phyloP scores from a whole-genome alignment of 2,888 invertebrate species.

The Siphlonurus alternatus region DNA sequence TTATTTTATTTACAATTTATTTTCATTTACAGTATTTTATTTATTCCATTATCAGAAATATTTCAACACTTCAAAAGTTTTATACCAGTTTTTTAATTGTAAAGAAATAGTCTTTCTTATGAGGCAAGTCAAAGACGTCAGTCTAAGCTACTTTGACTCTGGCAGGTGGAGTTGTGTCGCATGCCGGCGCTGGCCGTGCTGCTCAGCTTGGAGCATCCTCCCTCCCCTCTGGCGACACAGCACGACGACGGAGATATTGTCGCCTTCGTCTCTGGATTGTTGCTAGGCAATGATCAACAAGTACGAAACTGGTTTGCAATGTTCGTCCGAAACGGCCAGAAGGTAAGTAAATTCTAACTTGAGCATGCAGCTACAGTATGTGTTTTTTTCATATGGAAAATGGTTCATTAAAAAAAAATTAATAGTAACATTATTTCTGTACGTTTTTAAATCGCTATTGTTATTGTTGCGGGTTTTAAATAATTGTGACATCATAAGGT shows the following conservation, averaged over 20 bases:
- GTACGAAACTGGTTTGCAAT: slow-evolving; percentile 86
- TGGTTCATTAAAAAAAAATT: neutral
- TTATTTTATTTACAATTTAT: no score
- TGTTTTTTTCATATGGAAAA: neutral
- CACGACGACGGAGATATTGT: slow-evolving; percentile 38
- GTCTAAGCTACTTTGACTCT: no score
- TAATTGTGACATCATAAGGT: no score
- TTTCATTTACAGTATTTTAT: no score
- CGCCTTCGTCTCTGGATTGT: slow-evolving; percentile 72
- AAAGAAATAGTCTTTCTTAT: no score
- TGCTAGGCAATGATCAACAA: slow-evolving; percentile 78
- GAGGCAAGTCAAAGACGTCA: no score
- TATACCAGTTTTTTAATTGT: no score
- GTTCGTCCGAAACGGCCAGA: slow-evolving; percentile 75
- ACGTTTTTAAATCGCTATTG: no score
- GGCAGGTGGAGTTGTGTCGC: slow-evolving; percentile 57
- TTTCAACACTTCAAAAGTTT: no score
- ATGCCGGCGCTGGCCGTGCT: slow-evolving; percentile 80
- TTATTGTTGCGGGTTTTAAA: no score
- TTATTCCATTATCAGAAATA: no score
- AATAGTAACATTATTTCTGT: no score
- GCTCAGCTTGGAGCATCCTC: slow-evolving; percentile 50
- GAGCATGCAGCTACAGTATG: neutral
- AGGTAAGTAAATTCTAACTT: slow-evolving; percentile 23
- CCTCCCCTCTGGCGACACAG: slow-evolving; percentile 24